Evolutionary conservation across 2,797 vertebrate species (phyloP), one percentile per base, ranked within the genome.

Genomic region (Chloroceryle amazona): DNA sequence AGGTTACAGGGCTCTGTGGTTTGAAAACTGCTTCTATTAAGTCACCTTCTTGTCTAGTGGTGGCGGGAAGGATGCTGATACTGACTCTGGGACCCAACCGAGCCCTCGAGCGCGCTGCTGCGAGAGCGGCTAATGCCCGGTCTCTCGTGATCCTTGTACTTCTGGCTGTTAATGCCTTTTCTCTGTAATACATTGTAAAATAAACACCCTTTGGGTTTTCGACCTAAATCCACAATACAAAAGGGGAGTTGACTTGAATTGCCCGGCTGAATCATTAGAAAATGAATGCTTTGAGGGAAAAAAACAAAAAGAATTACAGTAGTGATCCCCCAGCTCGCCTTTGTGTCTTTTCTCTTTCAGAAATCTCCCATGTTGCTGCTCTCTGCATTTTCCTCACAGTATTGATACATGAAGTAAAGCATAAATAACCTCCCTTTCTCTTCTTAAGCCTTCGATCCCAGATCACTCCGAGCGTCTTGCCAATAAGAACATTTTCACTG

Each of bases 1-100:
- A 98, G 98, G 97, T 98, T 98, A 97, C 97, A 95, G 95, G 91
- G 92, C 90, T 97, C 94, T 97, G 96, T 97, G 98, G 98, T 98
- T 97, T 95, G 96, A 96, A 96, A 96, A 97, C 87, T 39, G 92
- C 98, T 98, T 97, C 96, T 97, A 94, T 98, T 98, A 98, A 98
- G 98, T 97, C 97, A 96, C 97, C 97, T 98, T 96, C 97, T 95
- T 95, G 92, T 97, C 97, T 94, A 67, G 80, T 78, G 94, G 90
- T 37, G 3, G 92, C 21, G 2, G 92, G 90, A 74, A 74, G 94
- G 95, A 93, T 87, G 95, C 75, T 80, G 91, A 61, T 85, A 65
- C 88, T 73, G 81, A 47, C 1, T 21, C 94, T 9, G 94, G 96
- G 93, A 90, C 86, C 93, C 90, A 89, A 94, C 91, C 85, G 95